Percentiles rank a stretch among this genome's conserved stretches.
These are phyloP conservation scores for Heteromormyrus szaboi DNA, from an alignment of 2,797 vertebrate genomes.

Conservation along the genomic window DNA sequence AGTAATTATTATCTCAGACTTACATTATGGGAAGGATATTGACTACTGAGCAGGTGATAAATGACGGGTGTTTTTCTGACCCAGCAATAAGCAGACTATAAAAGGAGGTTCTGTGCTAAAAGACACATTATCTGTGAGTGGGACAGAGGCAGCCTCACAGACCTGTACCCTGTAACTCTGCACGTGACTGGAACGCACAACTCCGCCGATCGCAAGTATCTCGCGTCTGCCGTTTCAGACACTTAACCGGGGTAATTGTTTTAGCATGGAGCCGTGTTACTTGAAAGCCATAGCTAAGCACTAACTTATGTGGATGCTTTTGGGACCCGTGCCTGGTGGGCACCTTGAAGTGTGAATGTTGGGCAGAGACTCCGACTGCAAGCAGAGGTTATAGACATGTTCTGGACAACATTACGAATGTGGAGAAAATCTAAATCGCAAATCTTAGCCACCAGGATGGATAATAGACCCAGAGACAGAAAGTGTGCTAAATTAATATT, in stretches of 20 bases:
- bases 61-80: background rate
- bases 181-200: slow-evolving; percentile 18
- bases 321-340: background rate
- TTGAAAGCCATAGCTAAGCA: slow-evolving; percentile 48
- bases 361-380: background rate
- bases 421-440: background rate
- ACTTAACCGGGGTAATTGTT: slow-evolving; percentile 57
- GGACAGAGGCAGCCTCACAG: background rate
- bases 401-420: background rate
- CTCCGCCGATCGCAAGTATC: slow-evolving; percentile 31
- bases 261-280: slow-evolving; percentile 45
- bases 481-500: background rate
- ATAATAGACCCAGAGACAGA: background rate
- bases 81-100: background rate
- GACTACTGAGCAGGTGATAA: background rate
- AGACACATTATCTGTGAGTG: background rate
- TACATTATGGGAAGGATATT: background rate
- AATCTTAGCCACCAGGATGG: background rate
- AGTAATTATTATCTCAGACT: background rate
- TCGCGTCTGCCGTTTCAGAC: slow-evolving; percentile 47
- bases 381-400: background rate
- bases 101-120: background rate
- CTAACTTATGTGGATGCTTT: slow-evolving; percentile 42
- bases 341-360: slow-evolving; percentile 23
- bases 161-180: slow-evolving; percentile 40